Conservation (phyloP, 2,113 vertebrate genomes). For the Channa maculata region DNA sequence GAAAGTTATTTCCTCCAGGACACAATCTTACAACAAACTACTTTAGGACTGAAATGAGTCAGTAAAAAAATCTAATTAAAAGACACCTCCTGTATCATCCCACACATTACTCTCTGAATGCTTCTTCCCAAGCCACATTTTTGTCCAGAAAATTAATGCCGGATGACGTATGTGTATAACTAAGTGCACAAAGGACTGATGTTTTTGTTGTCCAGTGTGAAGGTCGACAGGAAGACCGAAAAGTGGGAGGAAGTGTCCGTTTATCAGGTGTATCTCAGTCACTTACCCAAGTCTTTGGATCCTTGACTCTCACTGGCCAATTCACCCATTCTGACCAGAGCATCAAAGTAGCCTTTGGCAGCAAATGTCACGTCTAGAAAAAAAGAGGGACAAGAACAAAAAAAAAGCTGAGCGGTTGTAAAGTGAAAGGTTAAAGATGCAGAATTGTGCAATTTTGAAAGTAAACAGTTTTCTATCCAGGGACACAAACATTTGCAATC, state of each 20-base stretch:
- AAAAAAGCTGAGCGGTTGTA: not conserved
- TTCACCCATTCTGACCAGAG: constrained; percentile 98
- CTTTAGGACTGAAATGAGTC: constrained; percentile 18
- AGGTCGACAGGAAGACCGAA: not conserved
- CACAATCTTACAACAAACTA: constrained; percentile 23
- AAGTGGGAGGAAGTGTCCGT: not conserved
- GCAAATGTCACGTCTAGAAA: constrained; percentile 94
- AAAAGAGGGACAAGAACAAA: constrained; percentile 22
- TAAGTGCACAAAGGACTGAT: not conserved
- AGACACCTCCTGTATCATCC: constrained; percentile 27
- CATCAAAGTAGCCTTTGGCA: constrained; percentile 99
- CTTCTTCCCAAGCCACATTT: constrained; percentile 11
- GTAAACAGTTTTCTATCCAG: not conserved
- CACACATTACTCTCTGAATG: constrained; percentile 36
- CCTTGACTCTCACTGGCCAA: constrained; percentile 98
- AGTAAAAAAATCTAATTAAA: constrained; percentile 21
- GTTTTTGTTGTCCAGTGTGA: not conserved
- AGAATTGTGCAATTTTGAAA: not conserved
- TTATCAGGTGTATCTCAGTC: not conserved
- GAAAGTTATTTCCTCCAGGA: constrained; percentile 44
- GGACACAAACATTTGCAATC: not conserved
- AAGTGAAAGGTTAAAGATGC: constrained; percentile 10
- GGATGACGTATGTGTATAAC: not conserved
- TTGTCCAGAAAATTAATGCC: constrained; percentile 11
- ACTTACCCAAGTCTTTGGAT: constrained; percentile 97